A percentile compares a stretch with the other conserved stretches of the same genome.
Conservation (phyloP, 2,888 invertebrate genomes). For the Tenthredo amoena region DNA sequence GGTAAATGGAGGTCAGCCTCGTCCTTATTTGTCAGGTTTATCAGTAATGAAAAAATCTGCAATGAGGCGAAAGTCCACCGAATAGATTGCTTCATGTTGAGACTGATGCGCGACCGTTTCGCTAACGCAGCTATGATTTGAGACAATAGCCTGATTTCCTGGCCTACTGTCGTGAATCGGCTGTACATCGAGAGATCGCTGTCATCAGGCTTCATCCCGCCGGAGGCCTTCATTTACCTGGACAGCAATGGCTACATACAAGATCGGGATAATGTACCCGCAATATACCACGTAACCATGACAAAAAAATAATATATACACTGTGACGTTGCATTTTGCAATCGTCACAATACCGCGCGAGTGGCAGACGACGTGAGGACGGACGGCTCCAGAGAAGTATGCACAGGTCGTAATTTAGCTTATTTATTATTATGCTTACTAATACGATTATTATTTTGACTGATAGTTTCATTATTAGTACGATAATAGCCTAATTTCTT, state of each 20-base stretch:
- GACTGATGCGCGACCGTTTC: background rate
- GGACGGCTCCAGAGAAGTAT: no score
- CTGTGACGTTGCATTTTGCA: no score
- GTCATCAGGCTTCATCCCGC: constrained; percentile 4
- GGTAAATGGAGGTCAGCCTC: background rate
- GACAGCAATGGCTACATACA: background rate
- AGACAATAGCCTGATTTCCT: background rate
- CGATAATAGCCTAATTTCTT: no score
- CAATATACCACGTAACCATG: background rate
- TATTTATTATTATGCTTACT: no score
- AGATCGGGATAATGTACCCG: background rate
- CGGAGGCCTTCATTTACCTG: constrained; percentile 7
- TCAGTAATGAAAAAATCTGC: no score
- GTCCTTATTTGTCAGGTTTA: no score
- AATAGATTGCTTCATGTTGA: background rate
- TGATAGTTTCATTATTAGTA: no score
- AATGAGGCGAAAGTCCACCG: background rate
- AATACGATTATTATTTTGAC: no score
- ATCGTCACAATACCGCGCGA: no score
- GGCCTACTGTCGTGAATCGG: background rate
- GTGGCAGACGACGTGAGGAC: no score
- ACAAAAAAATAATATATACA: background rate
- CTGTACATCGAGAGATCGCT: background rate
- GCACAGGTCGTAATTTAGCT: no score
- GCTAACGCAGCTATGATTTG: background rate